Conservation (phyloP, 2,113 vertebrate genomes). For the Aptenodytes forsteri region DNA sequence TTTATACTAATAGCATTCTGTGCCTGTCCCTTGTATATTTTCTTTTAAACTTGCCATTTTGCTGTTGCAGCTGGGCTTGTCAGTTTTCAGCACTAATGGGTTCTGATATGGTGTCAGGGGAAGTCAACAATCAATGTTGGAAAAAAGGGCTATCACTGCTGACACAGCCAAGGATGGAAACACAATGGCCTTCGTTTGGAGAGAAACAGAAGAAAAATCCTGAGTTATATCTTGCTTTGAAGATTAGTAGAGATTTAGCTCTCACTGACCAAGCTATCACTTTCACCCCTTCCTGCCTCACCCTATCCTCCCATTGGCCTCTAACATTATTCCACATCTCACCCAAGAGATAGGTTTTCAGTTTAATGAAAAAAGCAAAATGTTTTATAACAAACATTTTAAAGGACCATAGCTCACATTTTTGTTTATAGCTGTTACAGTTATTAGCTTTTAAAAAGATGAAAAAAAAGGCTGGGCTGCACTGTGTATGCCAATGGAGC, state of each 20-base stretch:
- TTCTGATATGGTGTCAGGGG: slow-evolving; percentile 81
- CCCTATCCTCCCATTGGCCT: not conserved
- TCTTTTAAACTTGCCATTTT: slow-evolving; percentile 77
- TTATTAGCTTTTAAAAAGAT: slow-evolving; percentile 12
- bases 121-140: slow-evolving; percentile 81
- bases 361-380: not conserved
- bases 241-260: slow-evolving; percentile 69
- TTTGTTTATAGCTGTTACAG: not conserved
- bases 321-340: not conserved
- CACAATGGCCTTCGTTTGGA: slow-evolving; percentile 59
- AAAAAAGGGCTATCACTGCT: slow-evolving; percentile 65
- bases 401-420: not conserved
- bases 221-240: slow-evolving; percentile 64
- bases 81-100: slow-evolving; percentile 82
- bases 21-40: slow-evolving; percentile 62
- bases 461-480: not conserved
- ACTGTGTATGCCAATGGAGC: not conserved
- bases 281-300: slow-evolving; percentile 31
- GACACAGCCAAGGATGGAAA: slow-evolving; percentile 72
- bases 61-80: slow-evolving; percentile 76
- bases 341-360: not conserved
- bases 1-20: slow-evolving; percentile 44
- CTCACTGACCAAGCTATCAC: slow-evolving; percentile 34
- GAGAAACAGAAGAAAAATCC: slow-evolving; percentile 72
- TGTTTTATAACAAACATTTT: not conserved